These are phyloP conservation scores for Corythucha ciliata DNA, from an alignment of 2,888 invertebrate species.

Conservation along the genomic window DNA sequence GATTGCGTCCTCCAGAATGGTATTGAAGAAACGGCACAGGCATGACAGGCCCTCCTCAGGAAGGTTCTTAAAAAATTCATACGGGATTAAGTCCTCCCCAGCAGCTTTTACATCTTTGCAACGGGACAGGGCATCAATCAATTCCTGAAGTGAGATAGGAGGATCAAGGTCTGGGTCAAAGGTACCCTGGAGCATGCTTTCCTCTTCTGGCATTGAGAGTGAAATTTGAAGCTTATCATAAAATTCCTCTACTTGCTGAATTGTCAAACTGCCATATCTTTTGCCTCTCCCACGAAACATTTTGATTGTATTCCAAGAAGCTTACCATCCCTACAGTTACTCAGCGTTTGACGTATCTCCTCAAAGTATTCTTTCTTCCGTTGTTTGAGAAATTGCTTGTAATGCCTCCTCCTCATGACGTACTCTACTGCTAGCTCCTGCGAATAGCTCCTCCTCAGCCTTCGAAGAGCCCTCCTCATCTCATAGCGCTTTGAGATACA, in stretches of 20 bases:
- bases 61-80: constrained; percentile 1
- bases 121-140: neutral
- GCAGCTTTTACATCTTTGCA: constrained; percentile 10
- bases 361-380: neutral
- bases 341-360: neutral
- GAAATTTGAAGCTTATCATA: neutral
- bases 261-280: neutral
- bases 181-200: neutral
- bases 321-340: neutral
- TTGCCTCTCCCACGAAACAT: neutral
- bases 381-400: constrained; percentile 1
- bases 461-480: neutral
- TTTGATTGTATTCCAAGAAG: constrained; percentile 11
- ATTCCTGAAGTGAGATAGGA: neutral
- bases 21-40: constrained; percentile 8
- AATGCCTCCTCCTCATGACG: neutral
- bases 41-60: neutral
- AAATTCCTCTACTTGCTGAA: neutral
- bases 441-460: neutral
- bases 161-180: neutral
- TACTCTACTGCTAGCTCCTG: neutral
- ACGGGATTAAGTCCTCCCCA: constrained; percentile 6
- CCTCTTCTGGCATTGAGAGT: too few relatives aligned
- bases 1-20: neutral
- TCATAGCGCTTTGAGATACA: neutral